Percentiles rank a stretch among this genome's conserved stretches.
phyloP scores from a whole-genome alignment of 1,140 invertebrate species.

The Leptinotarsa defecta region DNA sequence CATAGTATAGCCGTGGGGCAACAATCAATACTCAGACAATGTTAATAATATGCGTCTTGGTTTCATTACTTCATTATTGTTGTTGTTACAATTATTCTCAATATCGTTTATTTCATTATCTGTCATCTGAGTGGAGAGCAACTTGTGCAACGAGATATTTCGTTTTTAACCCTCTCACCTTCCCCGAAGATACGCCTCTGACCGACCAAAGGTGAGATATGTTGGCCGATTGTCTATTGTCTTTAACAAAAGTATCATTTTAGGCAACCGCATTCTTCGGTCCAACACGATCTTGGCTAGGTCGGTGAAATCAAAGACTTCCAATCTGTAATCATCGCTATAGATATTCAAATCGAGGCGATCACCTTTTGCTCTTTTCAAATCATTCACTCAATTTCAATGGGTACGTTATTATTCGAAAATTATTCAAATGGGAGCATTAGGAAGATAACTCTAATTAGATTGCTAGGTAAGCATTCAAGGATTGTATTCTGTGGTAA shows the following conservation, averaged over 20 bases:
- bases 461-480: conserved; percentile 1
- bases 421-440: conserved; percentile 22
- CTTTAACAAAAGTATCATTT: conserved; percentile 19
- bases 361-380: conserved; percentile 10
- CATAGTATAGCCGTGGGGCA: too few species aligned
- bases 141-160: too few species aligned
- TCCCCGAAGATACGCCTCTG: not conserved
- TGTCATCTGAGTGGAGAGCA: too few species aligned
- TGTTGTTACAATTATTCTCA: too few species aligned
- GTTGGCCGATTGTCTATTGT: not conserved
- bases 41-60: too few species aligned
- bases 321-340: conserved; percentile 9
- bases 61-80: too few species aligned
- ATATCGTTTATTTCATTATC: too few species aligned
- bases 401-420: conserved; percentile 19
- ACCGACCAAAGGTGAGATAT: not conserved
- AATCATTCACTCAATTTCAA: conserved; percentile 21
- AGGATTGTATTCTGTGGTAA: too few species aligned
- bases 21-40: too few species aligned
- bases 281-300: not conserved
- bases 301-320: conserved; percentile 9
- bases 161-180: too few species aligned
- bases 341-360: conserved; percentile 9
- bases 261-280: not conserved
- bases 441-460: conserved; percentile 20